phyloP scores from a whole-genome alignment of 1,140 invertebrate genomes.

The Papilio dardanus region DNA sequence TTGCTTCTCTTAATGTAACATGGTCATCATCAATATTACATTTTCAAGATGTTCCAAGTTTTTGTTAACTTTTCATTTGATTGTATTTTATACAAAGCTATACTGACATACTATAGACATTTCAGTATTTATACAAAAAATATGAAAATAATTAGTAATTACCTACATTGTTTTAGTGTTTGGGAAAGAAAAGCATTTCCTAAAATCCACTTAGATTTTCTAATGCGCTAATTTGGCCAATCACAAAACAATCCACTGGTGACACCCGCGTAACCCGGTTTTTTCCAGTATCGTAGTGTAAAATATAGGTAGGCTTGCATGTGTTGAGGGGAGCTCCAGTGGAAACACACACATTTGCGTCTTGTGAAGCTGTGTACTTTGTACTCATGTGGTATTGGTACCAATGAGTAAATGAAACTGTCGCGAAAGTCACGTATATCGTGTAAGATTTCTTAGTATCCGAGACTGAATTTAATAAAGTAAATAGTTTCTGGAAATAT shows the following conservation, averaged over 20 bases:
- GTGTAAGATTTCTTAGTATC: constrained; percentile 10
- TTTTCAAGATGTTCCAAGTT: not conserved
- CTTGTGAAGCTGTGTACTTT: no score
- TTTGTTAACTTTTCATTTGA: not conserved
- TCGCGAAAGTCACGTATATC: not conserved
- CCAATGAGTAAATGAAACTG: not conserved
- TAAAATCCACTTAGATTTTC: not conserved
- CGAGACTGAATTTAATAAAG: constrained; percentile 4
- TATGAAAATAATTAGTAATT: not conserved
- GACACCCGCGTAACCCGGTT: no score
- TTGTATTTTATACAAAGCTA: not conserved
- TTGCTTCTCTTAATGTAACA: not conserved
- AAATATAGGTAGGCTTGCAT: no score
- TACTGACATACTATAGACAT: not conserved
- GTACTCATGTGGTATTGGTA: no score
- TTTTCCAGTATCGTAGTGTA: no score
- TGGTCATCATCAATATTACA: not conserved
- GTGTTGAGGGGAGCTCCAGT: no score
- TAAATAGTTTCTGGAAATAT: constrained; percentile 1
- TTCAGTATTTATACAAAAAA: not conserved
- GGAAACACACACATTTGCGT: no score
- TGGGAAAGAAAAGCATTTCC: not conserved
- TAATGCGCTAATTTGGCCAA: not conserved
- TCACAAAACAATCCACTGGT: no score
- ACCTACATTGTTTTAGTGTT: not conserved